A percentile compares a stretch with the other conserved stretches of the same genome.
Evolutionary conservation across 1,140 invertebrate genomes (phyloP).

Genomic region (Solenopsis invicta): DNA sequence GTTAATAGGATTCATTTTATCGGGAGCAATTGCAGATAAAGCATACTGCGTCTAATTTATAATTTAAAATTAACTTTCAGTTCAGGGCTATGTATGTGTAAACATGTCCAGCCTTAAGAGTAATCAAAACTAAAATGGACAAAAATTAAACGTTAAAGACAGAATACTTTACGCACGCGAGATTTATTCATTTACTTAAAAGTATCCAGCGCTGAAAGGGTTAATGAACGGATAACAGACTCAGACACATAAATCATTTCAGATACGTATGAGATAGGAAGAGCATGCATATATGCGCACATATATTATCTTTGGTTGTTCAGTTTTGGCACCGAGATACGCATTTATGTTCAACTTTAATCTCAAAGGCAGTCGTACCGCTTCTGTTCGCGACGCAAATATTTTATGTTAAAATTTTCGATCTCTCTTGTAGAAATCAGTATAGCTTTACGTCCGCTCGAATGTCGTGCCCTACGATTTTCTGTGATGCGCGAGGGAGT

Average conservation of each 20-base stretch:
- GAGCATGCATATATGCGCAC: too few relatives aligned
- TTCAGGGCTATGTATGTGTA: too few relatives aligned
- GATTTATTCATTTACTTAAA: too few relatives aligned
- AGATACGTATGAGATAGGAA: background rate
- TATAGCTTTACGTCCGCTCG: background rate
- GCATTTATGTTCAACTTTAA: slow-evolving; percentile 4
- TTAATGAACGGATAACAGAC: background rate
- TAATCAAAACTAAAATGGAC: too few relatives aligned
- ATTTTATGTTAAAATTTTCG: slow-evolving; percentile 47
- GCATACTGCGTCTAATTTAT: background rate
- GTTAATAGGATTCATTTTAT: background rate
- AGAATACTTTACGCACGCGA: too few relatives aligned
- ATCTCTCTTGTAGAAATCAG: background rate
- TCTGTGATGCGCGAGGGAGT: slow-evolving; percentile 42
- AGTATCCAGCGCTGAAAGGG: too few relatives aligned
- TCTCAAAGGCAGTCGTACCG: background rate
- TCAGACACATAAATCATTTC: background rate
- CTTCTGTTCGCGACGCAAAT: slow-evolving; percentile 7
- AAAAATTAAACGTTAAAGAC: too few relatives aligned
- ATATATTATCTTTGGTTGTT: background rate
- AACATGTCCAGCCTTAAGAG: too few relatives aligned
- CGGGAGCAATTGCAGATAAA: background rate
- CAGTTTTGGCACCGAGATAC: background rate
- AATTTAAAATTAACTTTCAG: slow-evolving; percentile 3
- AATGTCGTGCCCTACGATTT: slow-evolving; percentile 46